Percentiles rank a stretch among this genome's conserved stretches.
These are phyloP conservation scores for Chelonia mydas DNA, from an alignment of 2,797 vertebrate species.

Conservation along the genomic window DNA sequence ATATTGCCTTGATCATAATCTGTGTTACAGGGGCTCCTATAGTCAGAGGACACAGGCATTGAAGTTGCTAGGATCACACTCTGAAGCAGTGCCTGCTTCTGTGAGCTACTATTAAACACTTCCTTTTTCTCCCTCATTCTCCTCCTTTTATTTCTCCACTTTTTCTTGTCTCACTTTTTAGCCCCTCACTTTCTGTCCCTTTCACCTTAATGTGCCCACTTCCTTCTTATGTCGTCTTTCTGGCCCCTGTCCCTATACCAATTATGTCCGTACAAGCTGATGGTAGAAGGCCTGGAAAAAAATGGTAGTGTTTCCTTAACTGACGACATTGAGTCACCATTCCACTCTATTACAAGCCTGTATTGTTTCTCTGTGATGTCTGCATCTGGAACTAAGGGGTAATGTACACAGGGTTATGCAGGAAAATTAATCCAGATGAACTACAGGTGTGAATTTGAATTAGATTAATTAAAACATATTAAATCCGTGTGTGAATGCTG, in stretches of 20 bases:
- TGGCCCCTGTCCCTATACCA: neutral
- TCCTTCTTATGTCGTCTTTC: neutral
- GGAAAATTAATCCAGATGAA: too few relatives aligned
- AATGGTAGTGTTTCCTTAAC: neutral
- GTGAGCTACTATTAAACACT: neutral
- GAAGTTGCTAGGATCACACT: neutral
- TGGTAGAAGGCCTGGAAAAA: neutral
- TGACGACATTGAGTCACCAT: too few relatives aligned
- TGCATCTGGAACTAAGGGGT: too few relatives aligned
- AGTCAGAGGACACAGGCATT: neutral
- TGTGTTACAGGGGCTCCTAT: neutral
- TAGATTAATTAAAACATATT: too few relatives aligned
- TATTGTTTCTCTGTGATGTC: too few relatives aligned
- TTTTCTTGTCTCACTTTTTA: neutral
- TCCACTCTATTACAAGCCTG: too few relatives aligned
- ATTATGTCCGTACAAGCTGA: neutral
- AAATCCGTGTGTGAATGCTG: too few relatives aligned
- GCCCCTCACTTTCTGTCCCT: neutral
- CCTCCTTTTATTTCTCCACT: neutral
- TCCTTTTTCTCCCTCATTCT: neutral
- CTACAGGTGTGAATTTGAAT: too few relatives aligned
- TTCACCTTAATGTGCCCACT: neutral
- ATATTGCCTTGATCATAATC: neutral
- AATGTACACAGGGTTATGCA: too few relatives aligned
- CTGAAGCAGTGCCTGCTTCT: neutral